Evolutionary conservation across 2,888 invertebrate species (phyloP).

Genomic region (Colletes collaris): DNA sequence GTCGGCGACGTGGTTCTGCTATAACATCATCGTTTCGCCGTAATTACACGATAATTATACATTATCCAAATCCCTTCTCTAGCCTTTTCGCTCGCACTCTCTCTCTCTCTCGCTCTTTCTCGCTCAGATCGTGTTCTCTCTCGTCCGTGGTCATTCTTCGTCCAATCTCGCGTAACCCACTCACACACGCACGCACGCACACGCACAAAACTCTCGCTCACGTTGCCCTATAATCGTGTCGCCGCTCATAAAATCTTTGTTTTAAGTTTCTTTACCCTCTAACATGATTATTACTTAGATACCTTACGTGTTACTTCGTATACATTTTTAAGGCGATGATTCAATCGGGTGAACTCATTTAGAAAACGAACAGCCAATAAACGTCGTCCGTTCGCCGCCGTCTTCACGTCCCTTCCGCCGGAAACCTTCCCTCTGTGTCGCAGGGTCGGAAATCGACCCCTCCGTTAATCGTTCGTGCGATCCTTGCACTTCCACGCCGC

Average conservation of each 20-base stretch:
- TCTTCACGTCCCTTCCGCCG: slow-evolving; percentile 44
- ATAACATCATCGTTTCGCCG: slow-evolving; percentile 66
- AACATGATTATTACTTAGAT: slow-evolving; percentile 83
- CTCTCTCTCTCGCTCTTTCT: slow-evolving; percentile 54
- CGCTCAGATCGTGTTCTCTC: slow-evolving; percentile 10
- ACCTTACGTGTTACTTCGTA: slow-evolving; percentile 83
- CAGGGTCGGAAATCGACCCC: too few species aligned
- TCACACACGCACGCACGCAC: slow-evolving; percentile 11
- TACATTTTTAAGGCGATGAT: slow-evolving; percentile 84
- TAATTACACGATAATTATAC: slow-evolving; percentile 82
- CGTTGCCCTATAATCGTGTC: slow-evolving; percentile 63
- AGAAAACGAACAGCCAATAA: slow-evolving; percentile 81
- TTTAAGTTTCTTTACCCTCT: slow-evolving; percentile 78
- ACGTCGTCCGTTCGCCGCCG: slow-evolving; percentile 68
- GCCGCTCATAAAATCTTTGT: slow-evolving; percentile 81
- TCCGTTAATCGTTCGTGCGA: slow-evolving; percentile 60
- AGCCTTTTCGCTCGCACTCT: slow-evolving; percentile 19
- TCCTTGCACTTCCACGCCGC: slow-evolving; percentile 35
- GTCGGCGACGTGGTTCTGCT: slow-evolving; percentile 49
- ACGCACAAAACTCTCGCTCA: slow-evolving; percentile 12
- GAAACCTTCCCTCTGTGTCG: neutral
- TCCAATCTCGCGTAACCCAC: neutral
- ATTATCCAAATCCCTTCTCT: slow-evolving; percentile 66
- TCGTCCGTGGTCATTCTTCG: neutral
- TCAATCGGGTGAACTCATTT: slow-evolving; percentile 83